Conservation (phyloP, 2,113 vertebrate genomes). For the Epinephelus moara region DNA sequence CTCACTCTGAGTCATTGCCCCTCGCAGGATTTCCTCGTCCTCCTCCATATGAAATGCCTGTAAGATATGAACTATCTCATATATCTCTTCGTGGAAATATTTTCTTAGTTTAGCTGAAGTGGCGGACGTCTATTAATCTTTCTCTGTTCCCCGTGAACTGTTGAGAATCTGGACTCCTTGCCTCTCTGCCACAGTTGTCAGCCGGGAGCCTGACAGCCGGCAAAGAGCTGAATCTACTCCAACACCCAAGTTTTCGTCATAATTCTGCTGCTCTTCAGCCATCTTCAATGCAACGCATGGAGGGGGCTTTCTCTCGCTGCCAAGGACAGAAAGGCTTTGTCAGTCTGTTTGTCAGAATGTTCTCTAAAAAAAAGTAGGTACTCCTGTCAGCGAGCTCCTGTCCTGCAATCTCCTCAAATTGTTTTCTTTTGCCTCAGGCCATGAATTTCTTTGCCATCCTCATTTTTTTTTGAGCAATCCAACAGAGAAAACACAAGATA, state of each 20-base stretch:
- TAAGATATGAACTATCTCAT: constrained; percentile 29
- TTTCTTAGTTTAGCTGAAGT: constrained; percentile 37
- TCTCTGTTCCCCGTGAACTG: constrained; percentile 34
- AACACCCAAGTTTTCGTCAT: constrained; percentile 53
- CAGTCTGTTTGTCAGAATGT: constrained; percentile 55
- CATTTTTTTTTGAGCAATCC: background rate
- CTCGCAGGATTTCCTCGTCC: constrained; percentile 58
- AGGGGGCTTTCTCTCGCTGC: constrained; percentile 55
- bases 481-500: constrained; percentile 25
- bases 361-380: constrained; percentile 28
- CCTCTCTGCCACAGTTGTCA: constrained; percentile 54
- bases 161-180: constrained; percentile 51
- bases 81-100: constrained; percentile 32
- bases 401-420: constrained; percentile 57
- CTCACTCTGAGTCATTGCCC: constrained; percentile 61
- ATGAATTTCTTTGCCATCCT: constrained; percentile 8
- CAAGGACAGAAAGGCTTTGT: constrained; percentile 70
- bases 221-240: constrained; percentile 53
- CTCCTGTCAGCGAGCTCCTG: constrained; percentile 27
- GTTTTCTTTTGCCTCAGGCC: constrained; percentile 44
- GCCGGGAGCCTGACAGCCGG: constrained; percentile 52
- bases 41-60: constrained; percentile 47
- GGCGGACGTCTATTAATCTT: constrained; percentile 34
- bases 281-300: constrained; percentile 47
- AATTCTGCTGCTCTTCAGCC: constrained; percentile 62